Percentiles rank a stretch among this genome's conserved stretches.
Evolutionary conservation across 2,797 vertebrate genomes (phyloP).

Genomic region (Pseudotriccus pelzelni): DNA sequence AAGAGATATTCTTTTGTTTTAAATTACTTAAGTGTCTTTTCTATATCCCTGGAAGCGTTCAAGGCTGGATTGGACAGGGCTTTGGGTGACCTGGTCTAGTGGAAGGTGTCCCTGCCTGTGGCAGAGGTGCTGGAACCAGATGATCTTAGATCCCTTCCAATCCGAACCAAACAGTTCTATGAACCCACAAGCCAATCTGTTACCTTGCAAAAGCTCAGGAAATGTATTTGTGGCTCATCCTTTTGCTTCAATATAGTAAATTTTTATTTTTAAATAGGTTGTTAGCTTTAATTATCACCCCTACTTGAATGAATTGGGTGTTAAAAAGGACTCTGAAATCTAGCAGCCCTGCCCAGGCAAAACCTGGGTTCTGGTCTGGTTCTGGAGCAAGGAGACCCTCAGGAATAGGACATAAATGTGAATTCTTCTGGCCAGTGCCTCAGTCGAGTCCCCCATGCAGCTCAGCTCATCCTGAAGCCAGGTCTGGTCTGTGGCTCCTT

Average conservation of each 20-base stretch:
- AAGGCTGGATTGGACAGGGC: neutral
- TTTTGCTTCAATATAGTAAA: neutral
- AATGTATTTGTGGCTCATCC: neutral
- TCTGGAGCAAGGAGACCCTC: neutral
- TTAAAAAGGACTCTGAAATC: neutral
- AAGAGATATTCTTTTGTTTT: neutral
- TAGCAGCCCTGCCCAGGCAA: neutral
- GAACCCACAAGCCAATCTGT: neutral
- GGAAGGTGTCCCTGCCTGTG: neutral
- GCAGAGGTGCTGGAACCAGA: neutral
- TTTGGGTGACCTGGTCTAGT: neutral
- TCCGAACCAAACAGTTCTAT: neutral
- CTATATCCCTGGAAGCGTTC: neutral
- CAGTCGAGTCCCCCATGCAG: fast-evolving
- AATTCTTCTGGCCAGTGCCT: neutral
- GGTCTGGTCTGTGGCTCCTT: neutral
- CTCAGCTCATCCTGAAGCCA: neutral
- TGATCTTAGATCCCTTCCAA: neutral
- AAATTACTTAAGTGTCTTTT: neutral
- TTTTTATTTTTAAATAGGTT: neutral
- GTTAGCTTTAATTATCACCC: neutral
- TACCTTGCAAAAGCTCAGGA: neutral
- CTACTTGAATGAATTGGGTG: neutral
- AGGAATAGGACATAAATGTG: neutral
- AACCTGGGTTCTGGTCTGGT: neutral